Evolutionary conservation across 2,113 vertebrate species (phyloP).

Genomic region (Formicarius rufipectus): DNA sequence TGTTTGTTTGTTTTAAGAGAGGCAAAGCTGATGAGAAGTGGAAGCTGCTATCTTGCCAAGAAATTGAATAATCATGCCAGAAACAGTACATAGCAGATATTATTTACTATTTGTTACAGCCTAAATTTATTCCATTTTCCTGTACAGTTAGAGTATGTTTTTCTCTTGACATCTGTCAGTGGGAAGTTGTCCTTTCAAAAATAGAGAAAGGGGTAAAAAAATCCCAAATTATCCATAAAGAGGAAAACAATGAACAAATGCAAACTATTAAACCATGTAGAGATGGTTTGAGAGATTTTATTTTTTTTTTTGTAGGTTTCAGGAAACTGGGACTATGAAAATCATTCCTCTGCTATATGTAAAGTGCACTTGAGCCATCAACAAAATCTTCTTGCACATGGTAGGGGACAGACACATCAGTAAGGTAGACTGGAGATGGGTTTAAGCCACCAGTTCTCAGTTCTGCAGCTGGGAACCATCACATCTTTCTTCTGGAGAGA

Average conservation of each 20-base stretch:
- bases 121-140: neutral
- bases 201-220: neutral
- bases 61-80: neutral
- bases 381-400: neutral
- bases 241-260: neutral
- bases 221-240: neutral
- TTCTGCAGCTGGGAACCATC: neutral
- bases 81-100: neutral
- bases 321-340: neutral
- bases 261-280: neutral
- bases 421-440: neutral
- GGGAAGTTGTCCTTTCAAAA: neutral
- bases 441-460: neutral
- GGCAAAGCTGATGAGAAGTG: neutral
- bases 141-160: neutral
- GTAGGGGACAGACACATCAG: neutral
- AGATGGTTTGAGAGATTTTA: neutral
- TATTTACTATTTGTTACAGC: neutral
- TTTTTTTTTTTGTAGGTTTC: neutral
- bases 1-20: neutral
- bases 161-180: neutral
- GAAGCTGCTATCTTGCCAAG: neutral
- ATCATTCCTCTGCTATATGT: neutral
- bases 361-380: neutral
- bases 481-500: neutral